Evolutionary conservation across 2,888 invertebrate genomes (phyloP), one percentile per base, ranked within the genome.

Genomic region (Ametastegia equiseti): DNA sequence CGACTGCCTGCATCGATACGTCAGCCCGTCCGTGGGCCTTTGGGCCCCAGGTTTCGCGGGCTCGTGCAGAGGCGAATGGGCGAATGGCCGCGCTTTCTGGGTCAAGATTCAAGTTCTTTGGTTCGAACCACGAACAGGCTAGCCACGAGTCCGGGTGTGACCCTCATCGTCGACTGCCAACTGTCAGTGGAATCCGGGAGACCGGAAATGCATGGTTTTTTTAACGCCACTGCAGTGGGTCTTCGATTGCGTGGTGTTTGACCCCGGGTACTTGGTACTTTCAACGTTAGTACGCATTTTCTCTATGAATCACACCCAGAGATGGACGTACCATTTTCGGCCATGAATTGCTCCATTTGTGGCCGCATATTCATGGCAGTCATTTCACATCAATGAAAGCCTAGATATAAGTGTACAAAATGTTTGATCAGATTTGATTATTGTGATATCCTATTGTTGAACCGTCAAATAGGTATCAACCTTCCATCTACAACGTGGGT

Each of bases 81-180:
- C 85, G 73, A 84, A 86, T 84, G 82, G 84, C 85, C 86, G 84
- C 84, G 86, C 85, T 86, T 86, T 90, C 89, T 90, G 87, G 89
- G 89, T 89, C 89, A 90, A 89, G 89, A 89, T 88, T 89, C 89
- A 89, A 88, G 90, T 90, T 90, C 89, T 88, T 88, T 86, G 88
- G 86, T 87, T 81, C 69, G 82, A 80, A 77, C 80, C 45, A 42
- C 54, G 71, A 75, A 42, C 65, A 45, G 71, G 27, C 54, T 69
- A 80, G 54, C 33, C 19, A 80, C 60, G 33, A 42, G 78, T 81
- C 73, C 57, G 82, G 79, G 69, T 50, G 57, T 80, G 78, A 63
- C 63, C 69, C 39, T 47, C n/a, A n/a, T n/a, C 60, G 47, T 27
- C 69, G 57, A 73, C 65, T 83, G 80, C 30, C 77, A 73, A 73